Percentiles rank a stretch among this genome's conserved stretches.
These are phyloP conservation scores for Reticulitermes speratus DNA, from an alignment of 1,140 invertebrate genomes.

Conservation along the genomic window DNA sequence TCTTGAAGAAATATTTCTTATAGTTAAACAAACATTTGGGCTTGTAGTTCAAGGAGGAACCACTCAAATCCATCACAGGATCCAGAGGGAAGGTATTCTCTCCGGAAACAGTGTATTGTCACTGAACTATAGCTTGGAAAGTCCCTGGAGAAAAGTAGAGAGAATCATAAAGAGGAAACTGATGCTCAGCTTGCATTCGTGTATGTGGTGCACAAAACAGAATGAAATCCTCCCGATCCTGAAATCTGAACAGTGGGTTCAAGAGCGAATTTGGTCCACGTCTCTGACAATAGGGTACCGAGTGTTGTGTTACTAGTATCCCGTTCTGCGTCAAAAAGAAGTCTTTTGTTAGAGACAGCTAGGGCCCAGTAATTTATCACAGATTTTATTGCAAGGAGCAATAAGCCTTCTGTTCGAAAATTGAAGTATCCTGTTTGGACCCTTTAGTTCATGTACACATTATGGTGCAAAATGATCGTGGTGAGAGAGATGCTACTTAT, in stretches of 20 bases:
- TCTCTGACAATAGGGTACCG: neutral
- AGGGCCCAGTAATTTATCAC: neutral
- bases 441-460: neutral
- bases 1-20: neutral
- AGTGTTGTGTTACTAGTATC: neutral
- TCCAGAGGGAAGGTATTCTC: neutral
- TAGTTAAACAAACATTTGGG: neutral
- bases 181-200: neutral
- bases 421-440: too few relatives aligned
- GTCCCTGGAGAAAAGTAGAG: neutral
- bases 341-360: neutral
- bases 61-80: neutral
- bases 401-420: too few relatives aligned
- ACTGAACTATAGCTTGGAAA: neutral
- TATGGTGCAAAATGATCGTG: neutral
- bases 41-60: neutral
- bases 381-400: neutral
- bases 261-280: neutral
- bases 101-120: slow-evolving; percentile 1
- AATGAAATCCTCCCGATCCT: neutral
- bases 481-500: neutral
- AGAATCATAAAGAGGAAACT: slow-evolving; percentile 13
- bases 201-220: neutral
- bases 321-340: neutral
- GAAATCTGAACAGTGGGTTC: neutral